Conservation (phyloP, 2,888 invertebrate species). For the Dorcus parallelipipedus region DNA sequence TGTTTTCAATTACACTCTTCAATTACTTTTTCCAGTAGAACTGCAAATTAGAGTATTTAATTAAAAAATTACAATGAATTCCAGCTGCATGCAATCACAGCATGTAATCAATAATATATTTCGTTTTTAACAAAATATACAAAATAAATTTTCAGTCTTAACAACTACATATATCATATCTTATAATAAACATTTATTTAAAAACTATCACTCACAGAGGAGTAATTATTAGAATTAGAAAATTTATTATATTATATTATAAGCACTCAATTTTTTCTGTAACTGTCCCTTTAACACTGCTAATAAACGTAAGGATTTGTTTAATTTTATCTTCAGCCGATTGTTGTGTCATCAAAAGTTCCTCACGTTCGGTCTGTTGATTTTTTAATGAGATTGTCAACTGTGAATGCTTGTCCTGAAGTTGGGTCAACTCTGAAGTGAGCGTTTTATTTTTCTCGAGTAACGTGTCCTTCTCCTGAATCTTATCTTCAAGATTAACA, state of each 20-base stretch:
- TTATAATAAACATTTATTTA: neutral
- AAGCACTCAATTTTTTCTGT: neutral
- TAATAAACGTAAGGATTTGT: conserved; percentile 43
- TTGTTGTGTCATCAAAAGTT: conserved; percentile 38
- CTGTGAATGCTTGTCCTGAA: conserved; percentile 48
- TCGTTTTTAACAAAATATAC: conserved; percentile 16
- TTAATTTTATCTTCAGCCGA: conserved; percentile 46
- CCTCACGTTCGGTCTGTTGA: conserved; percentile 42
- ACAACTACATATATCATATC: conserved; percentile 6
- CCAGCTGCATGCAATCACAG: neutral
- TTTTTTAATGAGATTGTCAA: conserved; percentile 44
- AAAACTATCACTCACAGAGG: no score
- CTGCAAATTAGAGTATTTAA: neutral
- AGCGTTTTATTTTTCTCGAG: conserved; percentile 44
- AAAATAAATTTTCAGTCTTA: conserved; percentile 18
- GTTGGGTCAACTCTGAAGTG: conserved; percentile 43
- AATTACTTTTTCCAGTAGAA: no score
- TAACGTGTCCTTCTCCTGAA: conserved; percentile 43
- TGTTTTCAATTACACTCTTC: no score
- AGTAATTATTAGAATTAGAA: neutral
- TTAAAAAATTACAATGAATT: neutral
- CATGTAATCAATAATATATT: conserved; percentile 11
- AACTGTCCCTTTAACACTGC: conserved; percentile 29
- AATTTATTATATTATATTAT: neutral
- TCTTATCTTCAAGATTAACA: conserved; percentile 43